Evolutionary conservation across 2,797 vertebrate species (phyloP).

Genomic region (Manis javanica): DNA sequence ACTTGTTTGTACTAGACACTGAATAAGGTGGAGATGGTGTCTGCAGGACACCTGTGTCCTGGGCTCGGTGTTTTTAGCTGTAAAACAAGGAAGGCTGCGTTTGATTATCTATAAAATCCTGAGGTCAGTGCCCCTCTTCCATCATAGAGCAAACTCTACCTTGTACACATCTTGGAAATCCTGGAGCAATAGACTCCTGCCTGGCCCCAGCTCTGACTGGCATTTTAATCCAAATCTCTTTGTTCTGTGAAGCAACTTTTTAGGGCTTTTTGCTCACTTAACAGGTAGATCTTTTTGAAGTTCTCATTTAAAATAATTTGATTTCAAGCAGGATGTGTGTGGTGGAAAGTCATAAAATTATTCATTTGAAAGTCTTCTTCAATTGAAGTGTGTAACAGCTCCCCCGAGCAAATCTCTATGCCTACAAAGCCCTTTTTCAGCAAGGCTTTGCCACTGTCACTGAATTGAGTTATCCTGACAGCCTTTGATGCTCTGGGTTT

Average conservation of each 20-base stretch:
- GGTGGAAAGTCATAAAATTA: conserved; percentile 77
- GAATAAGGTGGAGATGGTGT: fast-evolving
- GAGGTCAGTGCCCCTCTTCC: background rate
- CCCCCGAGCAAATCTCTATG: conserved; percentile 40
- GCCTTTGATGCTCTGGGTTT: conserved; percentile 71
- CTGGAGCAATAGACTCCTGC: background rate
- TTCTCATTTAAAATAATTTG: conserved; percentile 79
- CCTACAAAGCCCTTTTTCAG: conserved; percentile 49
- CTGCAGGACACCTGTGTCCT: background rate
- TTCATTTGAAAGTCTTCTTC: conserved; percentile 71
- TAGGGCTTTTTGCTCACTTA: conserved; percentile 66
- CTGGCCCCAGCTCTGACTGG: background rate
- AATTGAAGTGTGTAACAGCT: conserved; percentile 54
- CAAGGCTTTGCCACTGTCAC: conserved; percentile 55
- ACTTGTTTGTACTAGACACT: background rate
- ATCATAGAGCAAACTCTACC: background rate
- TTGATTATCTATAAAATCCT: background rate
- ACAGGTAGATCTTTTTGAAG: conserved; percentile 74
- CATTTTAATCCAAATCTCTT: conserved; percentile 51
- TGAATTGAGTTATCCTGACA: conserved; percentile 81
- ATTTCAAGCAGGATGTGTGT: conserved; percentile 68
- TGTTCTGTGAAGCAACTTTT: conserved; percentile 58
- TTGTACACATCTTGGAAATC: background rate
- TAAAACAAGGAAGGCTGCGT: background rate
- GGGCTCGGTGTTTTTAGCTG: background rate